Base-by-base conservation (phyloP, 2,888 invertebrate species). In the Lasioglossum marginatum region DNA sequence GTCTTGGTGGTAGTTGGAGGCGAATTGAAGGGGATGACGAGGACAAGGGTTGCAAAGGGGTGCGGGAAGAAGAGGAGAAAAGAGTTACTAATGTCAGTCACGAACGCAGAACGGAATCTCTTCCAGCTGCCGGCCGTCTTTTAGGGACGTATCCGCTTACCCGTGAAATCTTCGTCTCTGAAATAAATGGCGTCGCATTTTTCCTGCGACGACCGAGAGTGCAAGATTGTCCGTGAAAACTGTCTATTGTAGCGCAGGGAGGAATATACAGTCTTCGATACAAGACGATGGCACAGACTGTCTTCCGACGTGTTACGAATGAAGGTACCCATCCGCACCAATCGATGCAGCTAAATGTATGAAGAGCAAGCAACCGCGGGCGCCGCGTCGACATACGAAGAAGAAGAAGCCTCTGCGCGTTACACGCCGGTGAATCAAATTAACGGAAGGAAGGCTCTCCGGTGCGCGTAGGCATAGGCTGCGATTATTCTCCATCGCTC, bases 31-130 rank as follows among this genome's bases (percentile, higher is more conserved):
- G 60, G 74, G 70, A 68, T 37, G 71, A 79, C 48, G 52, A 80
- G 72, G 76, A 85, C 79, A 74, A 77, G 72, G 86, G 37, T 40
- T 45, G 40, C 45, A 57, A 82, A 82, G 71, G 74, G 79, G 23
- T 74, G 77, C 43, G 75, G 79, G 23, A 12, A 23, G 23, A 82
- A 80, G 81, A 78, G 79, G 82, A 71, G 85, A 85, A 86, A 90
- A 90, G 88, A 87, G 89, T 91, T 91, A 91, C 90, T 90, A 89
- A 91, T 91, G 91, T 91, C 89, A 87, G 91, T 91, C 91, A 91
- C 91, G 91, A 91, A 91, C 89, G 78, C 79, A 71, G 80, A 79
- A 79, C 83, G 85, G 87, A 90, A 91, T 91, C 90, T 88, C 77
- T 80, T 87, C 86, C 90, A 89, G 89, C 88, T 90, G 87, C 82